Percentiles rank a stretch among this genome's conserved stretches.
phyloP scores from a whole-genome alignment of 2,888 invertebrate species.

The Oscheius onirici region DNA sequence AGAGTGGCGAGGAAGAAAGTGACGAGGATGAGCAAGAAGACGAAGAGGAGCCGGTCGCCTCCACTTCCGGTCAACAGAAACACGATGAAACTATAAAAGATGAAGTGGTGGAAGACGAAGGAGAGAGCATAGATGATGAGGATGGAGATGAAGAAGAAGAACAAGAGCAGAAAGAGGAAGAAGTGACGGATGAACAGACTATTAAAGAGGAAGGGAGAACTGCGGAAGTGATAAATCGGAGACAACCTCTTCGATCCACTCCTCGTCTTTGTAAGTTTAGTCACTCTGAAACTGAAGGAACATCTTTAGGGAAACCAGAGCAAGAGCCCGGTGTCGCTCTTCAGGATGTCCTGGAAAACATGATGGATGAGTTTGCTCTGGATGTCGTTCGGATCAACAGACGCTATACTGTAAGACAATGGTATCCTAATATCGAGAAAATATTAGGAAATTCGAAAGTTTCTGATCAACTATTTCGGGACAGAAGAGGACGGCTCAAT shows the following conservation, averaged over 20 bases:
- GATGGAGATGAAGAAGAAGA: neutral
- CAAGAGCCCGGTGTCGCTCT: constrained; percentile 9
- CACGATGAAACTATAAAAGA: constrained; percentile 6
- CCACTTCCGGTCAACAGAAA: neutral
- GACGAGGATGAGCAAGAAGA: neutral
- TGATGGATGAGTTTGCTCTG: constrained; percentile 27
- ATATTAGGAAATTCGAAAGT: constrained; percentile 20
- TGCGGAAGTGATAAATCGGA: neutral
- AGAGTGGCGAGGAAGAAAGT: constrained; percentile 1
- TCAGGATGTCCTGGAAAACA: constrained; percentile 24
- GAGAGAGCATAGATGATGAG: too few species aligned
- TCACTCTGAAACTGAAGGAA: neutral
- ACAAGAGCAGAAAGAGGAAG: neutral
- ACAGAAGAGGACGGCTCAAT: constrained; percentile 22
- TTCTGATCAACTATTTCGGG: constrained; percentile 25
- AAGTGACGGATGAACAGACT: neutral
- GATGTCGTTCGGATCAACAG: constrained; percentile 27
- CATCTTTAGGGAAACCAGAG: neutral
- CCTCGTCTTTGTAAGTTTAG: neutral
- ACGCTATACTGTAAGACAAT: constrained; percentile 12
- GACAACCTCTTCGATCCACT: neutral
- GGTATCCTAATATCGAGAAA: neutral
- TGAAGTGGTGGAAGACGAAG: constrained; percentile 1
- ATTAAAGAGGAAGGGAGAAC: neutral
- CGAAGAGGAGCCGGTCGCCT: constrained; percentile 1